Evolutionary conservation across 2,113 vertebrate genomes (phyloP).

Genomic region (Geothlypis trichas): DNA sequence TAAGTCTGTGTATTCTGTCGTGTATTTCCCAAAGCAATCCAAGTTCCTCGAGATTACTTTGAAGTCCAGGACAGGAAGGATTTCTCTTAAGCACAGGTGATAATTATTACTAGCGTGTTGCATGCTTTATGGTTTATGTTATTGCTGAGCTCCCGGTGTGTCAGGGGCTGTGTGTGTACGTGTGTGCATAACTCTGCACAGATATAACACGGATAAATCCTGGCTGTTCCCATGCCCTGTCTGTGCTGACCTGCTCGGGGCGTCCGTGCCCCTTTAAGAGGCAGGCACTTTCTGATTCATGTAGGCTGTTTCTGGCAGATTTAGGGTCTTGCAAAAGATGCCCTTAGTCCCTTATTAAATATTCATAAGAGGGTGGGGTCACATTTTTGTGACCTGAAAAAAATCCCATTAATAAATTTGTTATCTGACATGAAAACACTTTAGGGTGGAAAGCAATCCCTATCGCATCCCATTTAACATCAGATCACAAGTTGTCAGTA

Average conservation of each 20-base stretch:
- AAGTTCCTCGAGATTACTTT: not conserved
- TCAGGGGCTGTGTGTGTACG: not conserved
- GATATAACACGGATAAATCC: rapidly evolving
- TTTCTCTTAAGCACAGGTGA: not conserved
- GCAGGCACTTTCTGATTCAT: conserved; percentile 27
- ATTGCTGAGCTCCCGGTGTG: not conserved
- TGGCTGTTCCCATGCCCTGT: not conserved
- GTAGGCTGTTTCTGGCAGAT: conserved; percentile 56
- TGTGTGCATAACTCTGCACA: not conserved
- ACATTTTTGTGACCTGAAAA: conserved; percentile 72
- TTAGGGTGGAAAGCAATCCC: conserved; percentile 34
- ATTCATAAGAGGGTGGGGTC: conserved; percentile 77
- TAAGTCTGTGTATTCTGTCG: not conserved
- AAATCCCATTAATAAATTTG: conserved; percentile 76
- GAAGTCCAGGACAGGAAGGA: conserved; percentile 11
- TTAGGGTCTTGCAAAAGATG: conserved; percentile 61
- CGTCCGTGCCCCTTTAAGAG: conserved; percentile 60
- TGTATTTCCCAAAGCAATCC: not conserved
- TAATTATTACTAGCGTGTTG: not conserved
- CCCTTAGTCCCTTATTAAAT: conserved; percentile 69
- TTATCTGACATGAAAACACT: conserved; percentile 70
- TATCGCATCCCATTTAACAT: conserved; percentile 36
- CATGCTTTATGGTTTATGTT: not conserved
- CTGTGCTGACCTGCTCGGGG: not conserved
- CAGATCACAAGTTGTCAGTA: conserved; percentile 46